Conservation (phyloP, 2,113 vertebrate species). For the Thamnaconus septentrionalis region DNA sequence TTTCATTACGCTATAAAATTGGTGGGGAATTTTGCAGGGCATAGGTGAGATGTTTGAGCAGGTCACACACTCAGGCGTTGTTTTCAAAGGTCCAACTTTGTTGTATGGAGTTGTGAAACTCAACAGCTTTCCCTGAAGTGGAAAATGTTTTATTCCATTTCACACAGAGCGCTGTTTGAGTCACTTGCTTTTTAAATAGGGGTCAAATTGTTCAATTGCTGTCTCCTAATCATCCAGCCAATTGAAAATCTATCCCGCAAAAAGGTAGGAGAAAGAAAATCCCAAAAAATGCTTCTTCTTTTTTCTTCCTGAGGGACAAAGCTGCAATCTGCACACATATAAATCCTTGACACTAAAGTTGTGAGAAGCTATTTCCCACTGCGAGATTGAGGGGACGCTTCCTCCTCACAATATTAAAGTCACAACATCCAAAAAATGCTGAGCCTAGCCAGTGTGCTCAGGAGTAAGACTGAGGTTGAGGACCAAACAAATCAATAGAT, state of each 20-base stretch:
- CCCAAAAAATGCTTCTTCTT: no score
- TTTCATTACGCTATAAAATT: not conserved
- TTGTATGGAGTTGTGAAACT: not conserved
- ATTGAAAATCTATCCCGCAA: conserved; percentile 9
- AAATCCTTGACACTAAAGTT: conserved; percentile 43
- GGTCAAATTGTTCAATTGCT: not conserved
- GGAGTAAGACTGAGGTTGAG: conserved; percentile 6
- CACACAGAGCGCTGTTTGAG: not conserved
- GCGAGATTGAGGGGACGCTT: conserved; percentile 24
- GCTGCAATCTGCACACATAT: conserved; percentile 29
- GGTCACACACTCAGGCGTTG: no score
- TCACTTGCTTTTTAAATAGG: no score
- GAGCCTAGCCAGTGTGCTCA: not conserved
- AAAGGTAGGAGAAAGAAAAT: conserved; percentile 8
- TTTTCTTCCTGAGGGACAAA: conserved; percentile 18
- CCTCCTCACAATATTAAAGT: conserved; percentile 37
- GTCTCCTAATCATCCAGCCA: conserved; percentile 6
- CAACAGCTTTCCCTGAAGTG: not conserved
- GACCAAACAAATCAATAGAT: not conserved
- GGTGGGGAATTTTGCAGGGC: conserved; percentile 14
- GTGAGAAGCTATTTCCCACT: conserved; percentile 36
- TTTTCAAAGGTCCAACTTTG: not conserved
- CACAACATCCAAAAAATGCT: conserved; percentile 23
- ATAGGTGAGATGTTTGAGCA: conserved; percentile 2
- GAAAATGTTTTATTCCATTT: not conserved